Conservation (phyloP, 2,797 vertebrate species). For the Gadopsis bispinosus region DNA sequence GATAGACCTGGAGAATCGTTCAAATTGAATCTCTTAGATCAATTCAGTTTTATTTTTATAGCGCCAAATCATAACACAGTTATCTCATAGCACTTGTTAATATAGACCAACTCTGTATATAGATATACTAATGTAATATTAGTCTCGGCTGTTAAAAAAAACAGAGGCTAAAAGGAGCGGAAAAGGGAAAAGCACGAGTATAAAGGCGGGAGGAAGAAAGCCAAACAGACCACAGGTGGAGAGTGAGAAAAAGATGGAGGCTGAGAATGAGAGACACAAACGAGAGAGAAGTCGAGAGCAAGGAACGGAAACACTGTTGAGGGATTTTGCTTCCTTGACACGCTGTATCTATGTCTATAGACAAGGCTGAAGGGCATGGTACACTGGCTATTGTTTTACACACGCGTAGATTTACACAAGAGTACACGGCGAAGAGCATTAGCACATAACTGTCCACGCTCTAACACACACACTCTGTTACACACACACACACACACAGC, state of each 20-base stretch:
- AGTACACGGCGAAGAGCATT: neutral
- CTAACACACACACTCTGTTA: conserved; percentile 3
- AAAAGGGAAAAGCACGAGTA: neutral
- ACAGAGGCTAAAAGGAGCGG: neutral
- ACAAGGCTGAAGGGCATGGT: neutral
- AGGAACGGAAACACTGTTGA: neutral
- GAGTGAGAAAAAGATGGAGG: neutral
- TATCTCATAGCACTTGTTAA: too few relatives aligned
- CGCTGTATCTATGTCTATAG: conserved; percentile 8
- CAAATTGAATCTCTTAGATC: too few relatives aligned
- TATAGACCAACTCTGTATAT: too few relatives aligned
- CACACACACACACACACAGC: neutral
- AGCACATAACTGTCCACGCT: neutral
- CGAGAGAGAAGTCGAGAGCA: neutral
- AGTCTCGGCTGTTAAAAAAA: neutral
- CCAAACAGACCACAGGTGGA: neutral
- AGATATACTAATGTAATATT: neutral
- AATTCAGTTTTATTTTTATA: too few relatives aligned
- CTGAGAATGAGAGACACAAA: neutral
- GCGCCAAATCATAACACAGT: too few relatives aligned
- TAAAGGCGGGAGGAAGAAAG: too few relatives aligned
- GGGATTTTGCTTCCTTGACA: conserved; percentile 4
- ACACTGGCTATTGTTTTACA: conserved; percentile 9
- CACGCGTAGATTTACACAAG: conserved; percentile 1
- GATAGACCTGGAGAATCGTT: too few relatives aligned